These are phyloP conservation scores for Carcharodon carcharias DNA, from an alignment of 2,797 vertebrate genomes.

Conservation along the genomic window DNA sequence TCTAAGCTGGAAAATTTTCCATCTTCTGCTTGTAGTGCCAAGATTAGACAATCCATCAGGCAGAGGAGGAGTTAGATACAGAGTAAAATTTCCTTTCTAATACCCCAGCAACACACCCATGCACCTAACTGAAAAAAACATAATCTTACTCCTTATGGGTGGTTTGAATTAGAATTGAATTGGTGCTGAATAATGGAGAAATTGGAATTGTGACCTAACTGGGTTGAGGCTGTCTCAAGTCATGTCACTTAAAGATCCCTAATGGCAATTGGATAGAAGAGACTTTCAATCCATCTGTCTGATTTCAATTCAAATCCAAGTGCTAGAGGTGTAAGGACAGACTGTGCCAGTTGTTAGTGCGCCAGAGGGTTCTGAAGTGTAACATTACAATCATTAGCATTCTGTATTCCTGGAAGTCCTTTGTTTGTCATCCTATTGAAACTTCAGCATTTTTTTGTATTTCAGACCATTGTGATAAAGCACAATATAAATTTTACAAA, in stretches of 20 bases:
- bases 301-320: neutral
- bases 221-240: neutral
- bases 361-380: neutral
- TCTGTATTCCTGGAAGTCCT: neutral
- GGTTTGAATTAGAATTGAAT: neutral
- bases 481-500: neutral
- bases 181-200: neutral
- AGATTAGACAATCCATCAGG: neutral
- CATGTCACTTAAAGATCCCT: neutral
- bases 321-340: neutral
- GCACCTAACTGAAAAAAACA: neutral
- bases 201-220: neutral
- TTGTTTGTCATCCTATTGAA: neutral
- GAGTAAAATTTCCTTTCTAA: neutral
- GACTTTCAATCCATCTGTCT: neutral
- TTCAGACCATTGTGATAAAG: neutral
- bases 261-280: neutral
- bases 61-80: neutral
- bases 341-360: neutral
- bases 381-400: neutral
- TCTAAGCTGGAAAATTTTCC: neutral
- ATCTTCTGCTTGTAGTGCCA: neutral
- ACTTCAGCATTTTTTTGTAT: neutral
- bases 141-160: neutral
- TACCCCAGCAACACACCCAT: neutral